Evolutionary conservation across 2,797 vertebrate species (phyloP), one percentile per base, ranked within the genome.

Genomic region (Sciaenops ocellatus): DNA sequence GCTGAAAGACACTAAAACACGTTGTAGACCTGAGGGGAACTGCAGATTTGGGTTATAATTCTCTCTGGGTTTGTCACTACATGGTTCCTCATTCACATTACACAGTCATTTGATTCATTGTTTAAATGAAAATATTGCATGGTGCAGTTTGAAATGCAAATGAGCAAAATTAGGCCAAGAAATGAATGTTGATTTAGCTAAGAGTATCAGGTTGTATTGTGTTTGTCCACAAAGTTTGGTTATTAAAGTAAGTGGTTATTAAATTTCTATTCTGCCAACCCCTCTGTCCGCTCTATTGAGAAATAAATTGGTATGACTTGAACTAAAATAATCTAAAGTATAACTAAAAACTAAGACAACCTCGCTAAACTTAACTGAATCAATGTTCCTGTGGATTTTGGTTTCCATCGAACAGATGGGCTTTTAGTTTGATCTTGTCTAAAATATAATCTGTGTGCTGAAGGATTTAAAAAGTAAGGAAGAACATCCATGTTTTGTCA

Each of bases 371-470:
- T 7, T n/a, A n/a, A 50, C n/a, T 9, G 6, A 44, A 16, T 6
- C 9, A 16, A 41, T 42, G 17, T 52, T 44, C 47, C 48, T 13
- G 42, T 41, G 52, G 30, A 34, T 55, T 18, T 9, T 20, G 24
- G 22, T 18, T 30, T 26, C 26, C n/a, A 44, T 60, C 0, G 5
- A 42, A 22, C 47, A 62, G 51, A 62, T 69, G 50, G 30, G 26
- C 13, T 69, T 51, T 64, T 26, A 44, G n/a, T 60, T 73, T 74
- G 10, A 66, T 56, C 51, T 3, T 52, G 57, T 28, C 22, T 78
- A 15, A 78, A 20, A 55, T 68, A 18, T 57, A 20, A 59, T 60
- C 38, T 38, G 8, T 16, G 15, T 38, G 34, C 46, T 57, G 8
- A 24, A 20, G 61, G 47, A 48, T 55, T 76, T 69, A 54, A 30